Percentiles rank a stretch among this genome's conserved stretches.
phyloP scores from a whole-genome alignment of 23 tunicate genomes.

The Trididemnum nubilum region DNA sequence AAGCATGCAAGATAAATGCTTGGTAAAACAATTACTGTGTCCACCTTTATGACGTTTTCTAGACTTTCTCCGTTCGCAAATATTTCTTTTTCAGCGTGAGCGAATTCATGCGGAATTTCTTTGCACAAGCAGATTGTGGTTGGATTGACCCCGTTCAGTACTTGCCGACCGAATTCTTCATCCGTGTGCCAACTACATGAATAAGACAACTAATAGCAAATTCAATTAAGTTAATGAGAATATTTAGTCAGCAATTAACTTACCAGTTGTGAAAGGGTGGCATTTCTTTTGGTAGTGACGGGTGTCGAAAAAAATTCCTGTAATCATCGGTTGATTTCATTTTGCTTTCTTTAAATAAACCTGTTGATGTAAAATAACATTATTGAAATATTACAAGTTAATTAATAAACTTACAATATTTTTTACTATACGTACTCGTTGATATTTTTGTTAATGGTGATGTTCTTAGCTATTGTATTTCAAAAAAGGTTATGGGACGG shows the following conservation, averaged over 20 bases:
- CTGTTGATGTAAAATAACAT: no score
- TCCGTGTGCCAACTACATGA: conserved; percentile 59
- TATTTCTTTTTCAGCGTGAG: conserved; percentile 21
- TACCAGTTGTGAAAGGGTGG: conserved; percentile 30
- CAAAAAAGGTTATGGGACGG: no score
- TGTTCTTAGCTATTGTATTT: no score
- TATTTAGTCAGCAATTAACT: no score
- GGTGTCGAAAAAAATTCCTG: conserved; percentile 16
- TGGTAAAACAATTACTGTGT: no score
- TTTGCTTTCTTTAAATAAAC: conserved; percentile 13
- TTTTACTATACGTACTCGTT: no score
- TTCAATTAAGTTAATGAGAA: no score
- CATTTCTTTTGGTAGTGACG: conserved; percentile 29
- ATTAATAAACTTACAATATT: no score
- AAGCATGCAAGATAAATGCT: no score
- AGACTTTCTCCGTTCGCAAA: conserved; percentile 16
- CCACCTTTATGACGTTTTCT: not conserved
- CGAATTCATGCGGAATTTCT: conserved; percentile 39
- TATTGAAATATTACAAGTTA: no score
- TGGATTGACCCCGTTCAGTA: conserved; percentile 70
- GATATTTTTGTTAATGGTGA: no score
- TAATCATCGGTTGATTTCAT: conserved; percentile 21
- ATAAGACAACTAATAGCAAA: no score
- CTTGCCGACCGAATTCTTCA: conserved; percentile 61
- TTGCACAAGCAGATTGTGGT: conserved; percentile 13